phyloP scores from a whole-genome alignment of 2,888 invertebrate species.

The Therioaphis trifolii region DNA sequence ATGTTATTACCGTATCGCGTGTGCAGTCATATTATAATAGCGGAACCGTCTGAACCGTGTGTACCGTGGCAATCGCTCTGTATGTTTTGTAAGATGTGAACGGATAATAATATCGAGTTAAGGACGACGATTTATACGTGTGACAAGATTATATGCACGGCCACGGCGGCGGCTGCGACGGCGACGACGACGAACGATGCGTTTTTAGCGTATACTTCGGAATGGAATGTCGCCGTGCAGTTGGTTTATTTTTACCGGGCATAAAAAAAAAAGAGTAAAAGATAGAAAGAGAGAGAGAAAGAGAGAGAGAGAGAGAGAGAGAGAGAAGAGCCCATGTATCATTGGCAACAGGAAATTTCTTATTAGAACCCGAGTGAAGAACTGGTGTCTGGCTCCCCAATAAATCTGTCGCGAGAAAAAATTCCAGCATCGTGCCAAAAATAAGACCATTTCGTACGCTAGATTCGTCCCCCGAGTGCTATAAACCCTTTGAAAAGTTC shows the following conservation, averaged over 20 bases:
- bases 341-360: slow-evolving; percentile 59
- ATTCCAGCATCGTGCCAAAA: slow-evolving; percentile 56
- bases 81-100: slow-evolving; percentile 29
- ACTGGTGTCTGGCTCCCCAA: slow-evolving; percentile 51
- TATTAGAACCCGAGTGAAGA: slow-evolving; percentile 51
- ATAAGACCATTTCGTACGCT: slow-evolving; percentile 41
- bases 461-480: slow-evolving; percentile 35
- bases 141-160: slow-evolving; percentile 47
- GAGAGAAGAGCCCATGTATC: slow-evolving; percentile 12
- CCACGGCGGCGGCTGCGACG: too few species aligned
- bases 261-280: slow-evolving; percentile 36
- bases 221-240: slow-evolving; percentile 56
- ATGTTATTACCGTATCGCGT: not conserved
- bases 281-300: not conserved
- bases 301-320: not conserved
- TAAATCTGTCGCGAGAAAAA: slow-evolving; percentile 58
- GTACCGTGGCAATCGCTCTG: slow-evolving; percentile 9
- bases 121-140: slow-evolving; percentile 21
- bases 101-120: slow-evolving; percentile 26
- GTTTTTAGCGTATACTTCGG: slow-evolving; percentile 57
- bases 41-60: not conserved
- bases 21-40: not conserved
- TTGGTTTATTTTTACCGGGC: slow-evolving; percentile 60
- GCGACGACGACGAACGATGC: slow-evolving; percentile 38
- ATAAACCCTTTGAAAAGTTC: slow-evolving; percentile 22